phyloP scores from a whole-genome alignment of 2,113 vertebrate species.

The Hydropotes inermis region DNA sequence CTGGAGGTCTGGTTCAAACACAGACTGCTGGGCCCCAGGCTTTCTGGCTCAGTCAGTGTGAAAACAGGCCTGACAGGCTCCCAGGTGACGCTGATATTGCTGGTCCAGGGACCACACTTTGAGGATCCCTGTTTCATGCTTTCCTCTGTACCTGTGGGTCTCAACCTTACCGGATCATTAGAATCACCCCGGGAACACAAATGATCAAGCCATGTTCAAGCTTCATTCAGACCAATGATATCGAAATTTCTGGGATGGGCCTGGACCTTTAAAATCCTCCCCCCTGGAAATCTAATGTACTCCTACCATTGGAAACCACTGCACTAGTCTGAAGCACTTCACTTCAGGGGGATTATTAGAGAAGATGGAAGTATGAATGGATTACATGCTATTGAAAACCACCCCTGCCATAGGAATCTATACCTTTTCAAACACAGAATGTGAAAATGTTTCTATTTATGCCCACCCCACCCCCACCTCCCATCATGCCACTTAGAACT shows the following conservation, averaged over 20 bases:
- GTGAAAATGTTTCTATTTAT: neutral
- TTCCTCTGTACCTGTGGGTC: neutral
- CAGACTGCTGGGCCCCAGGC: too few relatives aligned
- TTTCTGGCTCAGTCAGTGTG: neutral
- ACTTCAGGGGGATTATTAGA: neutral
- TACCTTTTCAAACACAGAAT: neutral
- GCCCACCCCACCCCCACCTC: neutral
- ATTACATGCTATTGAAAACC: neutral
- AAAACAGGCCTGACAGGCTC: neutral
- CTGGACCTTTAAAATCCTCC: too few relatives aligned
- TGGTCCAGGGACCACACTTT: neutral
- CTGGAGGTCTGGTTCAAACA: neutral
- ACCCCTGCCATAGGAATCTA: neutral
- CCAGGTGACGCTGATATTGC: neutral
- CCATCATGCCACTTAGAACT: neutral
- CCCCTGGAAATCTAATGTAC: neutral
- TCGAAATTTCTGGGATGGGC: neutral
- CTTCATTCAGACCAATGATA: neutral
- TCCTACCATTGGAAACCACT: neutral
- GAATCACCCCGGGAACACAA: neutral
- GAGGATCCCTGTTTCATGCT: neutral
- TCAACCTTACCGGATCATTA: neutral
- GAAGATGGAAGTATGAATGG: accelerated
- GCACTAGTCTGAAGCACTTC: neutral
- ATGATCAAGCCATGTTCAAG: neutral